Percentiles rank a stretch among this genome's conserved stretches.
Evolutionary conservation across 2,113 vertebrate genomes (phyloP).

Genomic region (Hippocampus guttulatus): DNA sequence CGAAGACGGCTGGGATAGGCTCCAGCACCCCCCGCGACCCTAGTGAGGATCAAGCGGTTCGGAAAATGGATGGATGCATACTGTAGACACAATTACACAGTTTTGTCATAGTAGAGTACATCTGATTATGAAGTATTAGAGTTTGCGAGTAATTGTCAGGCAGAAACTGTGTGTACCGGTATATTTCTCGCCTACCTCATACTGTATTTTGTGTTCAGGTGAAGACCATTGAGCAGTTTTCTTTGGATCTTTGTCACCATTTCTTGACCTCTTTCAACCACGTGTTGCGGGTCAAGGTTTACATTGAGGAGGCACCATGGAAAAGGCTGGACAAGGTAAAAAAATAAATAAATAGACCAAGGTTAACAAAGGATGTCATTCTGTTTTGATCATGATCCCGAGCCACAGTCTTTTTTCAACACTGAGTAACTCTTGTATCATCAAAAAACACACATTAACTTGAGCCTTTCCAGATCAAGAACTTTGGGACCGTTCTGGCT

Average conservation of each 20-base stretch:
- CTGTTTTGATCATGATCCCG: not conserved
- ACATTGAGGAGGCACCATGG: slow-evolving; percentile 83
- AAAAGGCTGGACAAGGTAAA: slow-evolving; percentile 80
- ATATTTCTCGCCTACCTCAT: not conserved
- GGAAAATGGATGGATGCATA: too few relatives aligned
- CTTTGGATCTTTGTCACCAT: slow-evolving; percentile 80
- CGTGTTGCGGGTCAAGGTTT: slow-evolving; percentile 74
- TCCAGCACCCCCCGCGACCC: too few relatives aligned
- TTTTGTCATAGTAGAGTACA: not conserved
- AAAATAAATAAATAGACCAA: not conserved
- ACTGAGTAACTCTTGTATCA: not conserved
- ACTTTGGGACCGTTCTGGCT: not conserved
- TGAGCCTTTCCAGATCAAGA: not conserved
- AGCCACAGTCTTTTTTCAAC: not conserved
- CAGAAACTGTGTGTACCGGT: not conserved
- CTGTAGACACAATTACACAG: not conserved
- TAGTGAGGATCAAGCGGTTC: too few relatives aligned
- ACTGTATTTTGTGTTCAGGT: slow-evolving; percentile 64
- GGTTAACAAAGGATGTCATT: not conserved
- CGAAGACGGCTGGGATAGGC: too few relatives aligned
- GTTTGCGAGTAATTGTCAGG: not conserved
- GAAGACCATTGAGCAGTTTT: slow-evolving; percentile 79
- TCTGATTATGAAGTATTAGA: not conserved
- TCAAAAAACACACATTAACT: not conserved
- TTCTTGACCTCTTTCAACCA: slow-evolving; percentile 84